phyloP scores from a whole-genome alignment of 2,888 invertebrate genomes.

The Diplazon laetatorius region DNA sequence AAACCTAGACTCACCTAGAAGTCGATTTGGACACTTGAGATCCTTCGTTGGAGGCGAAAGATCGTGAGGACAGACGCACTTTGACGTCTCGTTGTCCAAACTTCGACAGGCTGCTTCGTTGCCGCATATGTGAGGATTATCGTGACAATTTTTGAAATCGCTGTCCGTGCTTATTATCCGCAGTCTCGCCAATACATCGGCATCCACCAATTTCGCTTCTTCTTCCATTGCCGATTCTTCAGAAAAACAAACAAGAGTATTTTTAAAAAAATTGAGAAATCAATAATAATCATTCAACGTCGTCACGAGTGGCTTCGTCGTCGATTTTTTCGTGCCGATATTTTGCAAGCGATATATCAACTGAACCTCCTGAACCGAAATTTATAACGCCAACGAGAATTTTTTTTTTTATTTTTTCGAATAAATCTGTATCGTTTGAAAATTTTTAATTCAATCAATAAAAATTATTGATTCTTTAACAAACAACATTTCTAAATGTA shows the following conservation, averaged over 20 bases:
- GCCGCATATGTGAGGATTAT: conserved; percentile 84
- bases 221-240: conserved; percentile 68
- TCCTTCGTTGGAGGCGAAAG: conserved; percentile 85
- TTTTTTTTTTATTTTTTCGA: too few relatives aligned
- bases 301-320: too few relatives aligned
- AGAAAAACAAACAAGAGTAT: conserved; percentile 54
- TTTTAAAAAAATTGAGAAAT: not conserved
- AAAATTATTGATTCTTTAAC: too few relatives aligned
- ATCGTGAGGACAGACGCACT: conserved; percentile 88
- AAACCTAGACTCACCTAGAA: conserved; percentile 83
- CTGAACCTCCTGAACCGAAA: too few relatives aligned
- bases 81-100: conserved; percentile 83
- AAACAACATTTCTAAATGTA: too few relatives aligned
- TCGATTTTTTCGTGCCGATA: too few relatives aligned
- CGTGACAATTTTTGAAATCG: conserved; percentile 74
- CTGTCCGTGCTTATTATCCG: conserved; percentile 60
- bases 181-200: conserved; percentile 65
- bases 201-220: conserved; percentile 18
- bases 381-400: too few relatives aligned
- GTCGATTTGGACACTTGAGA: conserved; percentile 85
- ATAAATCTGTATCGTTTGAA: too few relatives aligned
- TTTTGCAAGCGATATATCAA: too few relatives aligned
- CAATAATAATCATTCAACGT: conserved; percentile 5
- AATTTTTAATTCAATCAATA: too few relatives aligned
- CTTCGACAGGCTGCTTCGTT: conserved; percentile 86